Percentiles rank a stretch among this genome's conserved stretches.
Conservation (phyloP, 2,888 invertebrate species). For the Saturnia japonica region DNA sequence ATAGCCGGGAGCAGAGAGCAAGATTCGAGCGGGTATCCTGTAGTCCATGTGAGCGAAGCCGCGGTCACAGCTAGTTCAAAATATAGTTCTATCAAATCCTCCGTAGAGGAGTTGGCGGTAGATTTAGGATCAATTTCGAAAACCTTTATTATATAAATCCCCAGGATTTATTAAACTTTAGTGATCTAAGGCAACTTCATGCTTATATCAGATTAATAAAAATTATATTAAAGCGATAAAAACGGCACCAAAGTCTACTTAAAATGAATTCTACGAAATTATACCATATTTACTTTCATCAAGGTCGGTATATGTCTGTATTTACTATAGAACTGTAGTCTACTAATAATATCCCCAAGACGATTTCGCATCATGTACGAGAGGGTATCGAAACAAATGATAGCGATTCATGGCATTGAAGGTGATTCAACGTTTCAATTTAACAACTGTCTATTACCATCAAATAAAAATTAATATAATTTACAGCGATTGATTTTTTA, state of each 20-base stretch:
- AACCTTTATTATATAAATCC: not conserved
- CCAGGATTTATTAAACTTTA: not conserved
- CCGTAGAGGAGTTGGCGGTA: too few relatives aligned
- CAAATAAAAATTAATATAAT: too few relatives aligned
- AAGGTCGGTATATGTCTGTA: slow-evolving; percentile 5
- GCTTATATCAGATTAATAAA: not conserved
- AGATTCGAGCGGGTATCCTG: too few relatives aligned
- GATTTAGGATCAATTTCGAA: not conserved
- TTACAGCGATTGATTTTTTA: too few relatives aligned
- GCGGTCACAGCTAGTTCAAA: too few relatives aligned
- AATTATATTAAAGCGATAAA: not conserved
- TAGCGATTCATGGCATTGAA: not conserved
- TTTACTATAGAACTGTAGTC: not conserved
- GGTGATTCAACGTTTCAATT: not conserved
- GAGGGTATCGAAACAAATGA: too few relatives aligned
- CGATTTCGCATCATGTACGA: too few relatives aligned
- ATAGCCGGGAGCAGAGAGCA: too few relatives aligned
- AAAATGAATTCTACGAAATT: not conserved
- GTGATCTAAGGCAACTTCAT: too few relatives aligned
- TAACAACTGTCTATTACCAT: too few relatives aligned
- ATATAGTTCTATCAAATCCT: not conserved
- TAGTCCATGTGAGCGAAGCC: too few relatives aligned
- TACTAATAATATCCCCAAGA: not conserved
- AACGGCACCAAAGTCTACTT: not conserved
- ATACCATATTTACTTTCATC: not conserved